Percentiles rank a stretch among this genome's conserved stretches.
phyloP scores from a whole-genome alignment of 1,140 invertebrate species.

The Dinothrombium tinctorium region DNA sequence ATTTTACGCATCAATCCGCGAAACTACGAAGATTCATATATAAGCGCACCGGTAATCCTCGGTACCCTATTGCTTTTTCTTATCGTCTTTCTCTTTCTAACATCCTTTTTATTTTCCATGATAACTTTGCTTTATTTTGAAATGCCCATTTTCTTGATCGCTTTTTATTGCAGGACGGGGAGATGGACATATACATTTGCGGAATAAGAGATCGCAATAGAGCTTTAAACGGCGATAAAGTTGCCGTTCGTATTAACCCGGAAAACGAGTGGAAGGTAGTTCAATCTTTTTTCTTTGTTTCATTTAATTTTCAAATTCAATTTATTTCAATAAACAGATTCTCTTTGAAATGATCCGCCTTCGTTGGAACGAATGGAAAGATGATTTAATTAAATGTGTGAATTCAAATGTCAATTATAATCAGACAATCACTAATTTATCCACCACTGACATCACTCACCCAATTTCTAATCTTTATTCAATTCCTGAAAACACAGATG shows the following conservation, averaged over 20 bases:
- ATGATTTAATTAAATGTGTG: no score
- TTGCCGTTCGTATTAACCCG: constrained; percentile 35
- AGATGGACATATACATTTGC: constrained; percentile 45
- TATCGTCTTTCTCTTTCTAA: neutral
- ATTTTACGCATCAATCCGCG: constrained; percentile 53
- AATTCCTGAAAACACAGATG: no score
- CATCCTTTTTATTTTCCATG: neutral
- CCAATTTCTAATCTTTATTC: no score
- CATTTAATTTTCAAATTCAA: no score
- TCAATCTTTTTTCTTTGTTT: neutral
- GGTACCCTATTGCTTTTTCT: constrained; percentile 11
- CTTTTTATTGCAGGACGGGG: constrained; percentile 24
- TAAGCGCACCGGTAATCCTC: constrained; percentile 31
- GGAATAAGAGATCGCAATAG: constrained; percentile 43
- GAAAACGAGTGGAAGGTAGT: constrained; percentile 24
- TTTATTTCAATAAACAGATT: no score
- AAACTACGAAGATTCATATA: constrained; percentile 49
- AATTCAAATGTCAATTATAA: no score
- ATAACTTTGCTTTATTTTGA: constrained; percentile 1
- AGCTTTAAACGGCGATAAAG: constrained; percentile 57
- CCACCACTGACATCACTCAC: no score
- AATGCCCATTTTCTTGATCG: neutral
- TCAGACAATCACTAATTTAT: no score
- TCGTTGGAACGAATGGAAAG: no score
- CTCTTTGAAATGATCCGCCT: no score